Evolutionary conservation across 2,797 vertebrate genomes (phyloP).

Genomic region (Nothura maculosa): DNA sequence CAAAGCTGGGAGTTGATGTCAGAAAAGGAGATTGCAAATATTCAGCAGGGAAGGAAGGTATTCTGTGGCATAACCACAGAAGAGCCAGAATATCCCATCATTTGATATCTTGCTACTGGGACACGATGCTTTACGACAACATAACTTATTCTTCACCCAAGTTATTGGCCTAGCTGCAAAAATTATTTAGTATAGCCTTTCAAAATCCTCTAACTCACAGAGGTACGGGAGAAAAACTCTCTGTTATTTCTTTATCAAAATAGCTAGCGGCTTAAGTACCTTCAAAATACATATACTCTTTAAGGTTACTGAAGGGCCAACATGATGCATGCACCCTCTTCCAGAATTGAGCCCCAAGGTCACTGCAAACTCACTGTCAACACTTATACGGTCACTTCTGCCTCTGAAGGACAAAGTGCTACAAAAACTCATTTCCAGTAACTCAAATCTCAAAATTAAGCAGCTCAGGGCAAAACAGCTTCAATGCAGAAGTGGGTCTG

Average conservation of each 20-base stretch:
- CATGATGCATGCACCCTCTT: background rate
- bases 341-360: background rate
- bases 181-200: background rate
- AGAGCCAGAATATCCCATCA: background rate
- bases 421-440: background rate
- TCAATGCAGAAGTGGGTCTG: constrained; percentile 16
- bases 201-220: background rate
- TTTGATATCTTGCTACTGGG: background rate
- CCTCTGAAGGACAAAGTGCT: background rate
- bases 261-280: background rate
- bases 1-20: background rate
- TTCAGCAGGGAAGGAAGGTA: fast-evolving
- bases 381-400: fast-evolving
- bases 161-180: background rate
- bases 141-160: background rate
- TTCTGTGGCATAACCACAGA: background rate
- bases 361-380: background rate
- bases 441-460: background rate
- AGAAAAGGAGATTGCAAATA: constrained; percentile 24
- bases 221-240: background rate
- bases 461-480: background rate
- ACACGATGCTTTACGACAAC: background rate
- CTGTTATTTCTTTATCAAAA: background rate
- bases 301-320: background rate
- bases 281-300: background rate